These are phyloP conservation scores for Recurvirostra avosetta DNA, from an alignment of 2,113 vertebrate genomes.

Conservation along the genomic window DNA sequence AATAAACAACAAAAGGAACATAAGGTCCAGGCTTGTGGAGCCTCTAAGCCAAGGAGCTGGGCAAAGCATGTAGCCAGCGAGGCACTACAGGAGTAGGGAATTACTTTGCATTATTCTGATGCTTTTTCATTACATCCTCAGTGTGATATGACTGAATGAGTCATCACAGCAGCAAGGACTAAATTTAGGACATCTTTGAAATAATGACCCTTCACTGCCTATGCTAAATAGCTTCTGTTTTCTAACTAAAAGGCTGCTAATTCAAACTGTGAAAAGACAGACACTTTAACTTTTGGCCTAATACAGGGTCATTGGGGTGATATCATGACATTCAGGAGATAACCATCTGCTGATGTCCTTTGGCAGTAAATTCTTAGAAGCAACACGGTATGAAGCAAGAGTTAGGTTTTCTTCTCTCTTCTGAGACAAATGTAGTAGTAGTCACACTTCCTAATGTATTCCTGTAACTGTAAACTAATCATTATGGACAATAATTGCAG, in stretches of 20 bases:
- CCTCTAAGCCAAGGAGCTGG: neutral
- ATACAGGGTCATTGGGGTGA: neutral
- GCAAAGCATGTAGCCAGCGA: neutral
- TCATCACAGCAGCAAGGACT: constrained; percentile 13
- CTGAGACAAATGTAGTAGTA: neutral
- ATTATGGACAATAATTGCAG: constrained; percentile 6
- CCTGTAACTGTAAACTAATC: neutral
- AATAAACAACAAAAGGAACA: neutral
- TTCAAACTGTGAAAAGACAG: neutral
- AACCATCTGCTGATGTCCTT: neutral
- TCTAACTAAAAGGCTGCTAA: neutral
- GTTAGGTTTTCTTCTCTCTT: neutral
- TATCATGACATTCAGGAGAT: neutral
- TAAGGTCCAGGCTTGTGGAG: neutral
- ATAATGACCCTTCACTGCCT: neutral
- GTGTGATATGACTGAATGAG: neutral
- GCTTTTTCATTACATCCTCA: neutral
- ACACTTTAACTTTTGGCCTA: neutral
- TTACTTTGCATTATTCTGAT: neutral
- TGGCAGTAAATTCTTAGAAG: neutral
- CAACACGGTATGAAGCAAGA: neutral
- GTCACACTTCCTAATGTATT: neutral
- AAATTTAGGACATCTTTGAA: constrained; percentile 29
- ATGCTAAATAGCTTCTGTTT: neutral
- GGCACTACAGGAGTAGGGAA: neutral